Percentiles rank a stretch among this genome's conserved stretches.
Conservation (phyloP, 2,113 vertebrate species). For the Eudyptes chrysolophus region DNA sequence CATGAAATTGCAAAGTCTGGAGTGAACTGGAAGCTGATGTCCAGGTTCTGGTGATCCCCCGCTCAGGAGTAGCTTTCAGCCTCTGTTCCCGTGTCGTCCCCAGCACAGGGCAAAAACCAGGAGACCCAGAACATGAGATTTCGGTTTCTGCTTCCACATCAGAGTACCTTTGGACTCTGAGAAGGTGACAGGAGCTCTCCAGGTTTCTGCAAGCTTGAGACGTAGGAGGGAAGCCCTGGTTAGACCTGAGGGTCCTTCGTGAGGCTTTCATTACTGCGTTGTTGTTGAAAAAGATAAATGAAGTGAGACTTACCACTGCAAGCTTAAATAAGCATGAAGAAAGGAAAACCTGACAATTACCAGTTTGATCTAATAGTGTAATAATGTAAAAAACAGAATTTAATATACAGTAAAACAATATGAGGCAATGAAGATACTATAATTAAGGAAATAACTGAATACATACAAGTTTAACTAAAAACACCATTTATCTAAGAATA, state of each 20-base stretch:
- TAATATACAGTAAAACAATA: neutral
- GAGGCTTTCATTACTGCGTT: neutral
- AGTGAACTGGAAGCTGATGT: neutral
- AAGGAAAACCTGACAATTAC: slow-evolving; percentile 29
- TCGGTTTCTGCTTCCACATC: neutral
- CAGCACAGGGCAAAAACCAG: neutral
- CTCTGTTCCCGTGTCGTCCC: neutral
- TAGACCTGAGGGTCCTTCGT: neutral
- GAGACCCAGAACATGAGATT: neutral
- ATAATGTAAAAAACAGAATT: slow-evolving; percentile 21
- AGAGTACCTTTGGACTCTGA: neutral
- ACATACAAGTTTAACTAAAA: slow-evolving; percentile 7
- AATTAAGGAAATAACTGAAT: slow-evolving; percentile 61
- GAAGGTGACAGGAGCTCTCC: neutral
- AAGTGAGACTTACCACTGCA: neutral
- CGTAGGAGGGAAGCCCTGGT: neutral
- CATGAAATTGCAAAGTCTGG: neutral
- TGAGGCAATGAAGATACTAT: slow-evolving; percentile 6
- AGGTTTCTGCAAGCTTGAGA: neutral
- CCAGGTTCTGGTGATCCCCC: too few species aligned
- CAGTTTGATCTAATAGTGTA: slow-evolving; percentile 6
- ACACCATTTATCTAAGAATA: slow-evolving; percentile 6
- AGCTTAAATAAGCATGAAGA: slow-evolving; percentile 6
- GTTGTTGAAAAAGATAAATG: neutral
- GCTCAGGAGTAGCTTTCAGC: neutral